A percentile compares a stretch with the other conserved stretches of the same genome.
Conservation (phyloP, 2,888 invertebrate species). For the Phanerotoma sp. region DNA sequence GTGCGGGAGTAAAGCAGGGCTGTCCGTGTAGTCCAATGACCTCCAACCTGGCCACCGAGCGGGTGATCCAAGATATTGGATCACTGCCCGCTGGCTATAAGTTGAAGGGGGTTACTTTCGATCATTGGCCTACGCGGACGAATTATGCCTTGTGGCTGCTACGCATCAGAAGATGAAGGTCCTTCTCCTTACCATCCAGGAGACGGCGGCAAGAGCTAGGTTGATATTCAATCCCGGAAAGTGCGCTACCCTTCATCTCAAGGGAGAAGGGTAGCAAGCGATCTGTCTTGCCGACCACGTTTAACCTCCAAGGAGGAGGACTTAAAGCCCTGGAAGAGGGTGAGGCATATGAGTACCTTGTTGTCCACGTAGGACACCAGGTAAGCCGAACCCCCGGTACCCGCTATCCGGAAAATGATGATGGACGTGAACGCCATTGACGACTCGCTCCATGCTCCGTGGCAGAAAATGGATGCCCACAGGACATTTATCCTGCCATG, state of each 20-base stretch:
- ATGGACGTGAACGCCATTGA: slow-evolving; percentile 27
- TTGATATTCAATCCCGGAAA: too few species aligned
- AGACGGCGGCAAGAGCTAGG: slow-evolving; percentile 10
- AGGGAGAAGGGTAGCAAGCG: too few species aligned
- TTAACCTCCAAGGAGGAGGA: slow-evolving; percentile 31
- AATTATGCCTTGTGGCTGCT: too few species aligned
- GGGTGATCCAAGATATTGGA: slow-evolving; percentile 28
- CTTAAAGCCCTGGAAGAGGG: slow-evolving; percentile 30
- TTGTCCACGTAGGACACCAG: slow-evolving; percentile 42
- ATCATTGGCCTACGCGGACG: neutral
- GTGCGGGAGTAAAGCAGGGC: slow-evolving; percentile 49
- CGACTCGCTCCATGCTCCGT: slow-evolving; percentile 28
- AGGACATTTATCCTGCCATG: slow-evolving; percentile 40
- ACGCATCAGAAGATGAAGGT: too few species aligned
- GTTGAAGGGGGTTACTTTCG: neutral
- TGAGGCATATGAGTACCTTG: slow-evolving; percentile 43
- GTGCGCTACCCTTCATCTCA: too few species aligned
- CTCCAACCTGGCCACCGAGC: slow-evolving; percentile 47
- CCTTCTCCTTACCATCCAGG: too few species aligned
- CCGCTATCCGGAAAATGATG: slow-evolving; percentile 31
- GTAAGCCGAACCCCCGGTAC: slow-evolving; percentile 33
- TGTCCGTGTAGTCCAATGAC: slow-evolving; percentile 45
- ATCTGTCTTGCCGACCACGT: slow-evolving; percentile 27
- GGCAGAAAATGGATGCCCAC: slow-evolving; percentile 32
- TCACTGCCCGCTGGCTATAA: slow-evolving; percentile 3